Evolutionary conservation across 1,140 invertebrate genomes (phyloP).

Genomic region (Latrodectus geometricus): DNA sequence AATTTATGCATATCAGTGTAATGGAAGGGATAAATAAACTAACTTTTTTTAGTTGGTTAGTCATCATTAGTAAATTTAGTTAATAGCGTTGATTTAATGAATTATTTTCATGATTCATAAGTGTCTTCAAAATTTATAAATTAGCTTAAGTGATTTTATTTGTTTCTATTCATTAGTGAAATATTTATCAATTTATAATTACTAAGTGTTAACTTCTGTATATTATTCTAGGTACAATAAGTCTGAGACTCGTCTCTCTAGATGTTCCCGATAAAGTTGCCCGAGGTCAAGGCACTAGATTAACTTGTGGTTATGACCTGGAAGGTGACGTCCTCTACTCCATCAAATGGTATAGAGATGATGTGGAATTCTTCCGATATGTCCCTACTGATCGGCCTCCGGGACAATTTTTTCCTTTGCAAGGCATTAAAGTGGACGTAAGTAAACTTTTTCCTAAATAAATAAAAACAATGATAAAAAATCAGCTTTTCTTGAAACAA

Average conservation of each 20-base stretch:
- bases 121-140: too few species aligned
- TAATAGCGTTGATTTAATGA: too few species aligned
- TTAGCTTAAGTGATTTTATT: too few species aligned
- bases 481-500: too few species aligned
- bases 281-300: slow-evolving; percentile 75
- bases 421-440: slow-evolving; percentile 85
- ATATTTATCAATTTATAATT: not conserved
- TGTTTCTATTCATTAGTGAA: too few species aligned
- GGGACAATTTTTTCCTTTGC: slow-evolving; percentile 79
- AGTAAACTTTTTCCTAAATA: slow-evolving; percentile 69
- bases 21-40: too few species aligned
- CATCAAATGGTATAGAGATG: slow-evolving; percentile 85
- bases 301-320: slow-evolving; percentile 83
- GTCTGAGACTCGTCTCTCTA: slow-evolving; percentile 74
- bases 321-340: slow-evolving; percentile 80
- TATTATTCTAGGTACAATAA: slow-evolving; percentile 38
- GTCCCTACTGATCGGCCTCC: slow-evolving; percentile 79
- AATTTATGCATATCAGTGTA: too few species aligned
- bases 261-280: slow-evolving; percentile 79
- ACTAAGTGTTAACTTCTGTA: not conserved
- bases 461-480: not conserved
- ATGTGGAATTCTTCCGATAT: slow-evolving; percentile 83
- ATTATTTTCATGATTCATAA: too few species aligned
- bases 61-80: too few species aligned
- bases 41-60: too few species aligned